Conservation (phyloP, 2,113 vertebrate genomes). For the Epinephelus lanceolatus region DNA sequence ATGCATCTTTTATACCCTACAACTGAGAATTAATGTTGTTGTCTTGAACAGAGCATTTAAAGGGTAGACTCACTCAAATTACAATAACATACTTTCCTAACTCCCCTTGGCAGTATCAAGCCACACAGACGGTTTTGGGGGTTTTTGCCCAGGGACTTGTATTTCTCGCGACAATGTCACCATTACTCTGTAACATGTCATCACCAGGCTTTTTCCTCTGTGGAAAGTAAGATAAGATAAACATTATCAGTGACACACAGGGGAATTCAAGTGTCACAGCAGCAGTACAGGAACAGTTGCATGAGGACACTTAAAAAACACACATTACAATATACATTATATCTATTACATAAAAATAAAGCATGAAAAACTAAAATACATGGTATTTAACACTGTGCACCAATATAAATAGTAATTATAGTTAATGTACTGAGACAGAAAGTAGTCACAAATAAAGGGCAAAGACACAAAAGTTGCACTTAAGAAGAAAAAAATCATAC, state of each 20-base stretch:
- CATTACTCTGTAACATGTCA: background rate
- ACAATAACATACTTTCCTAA: background rate
- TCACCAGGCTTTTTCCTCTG: background rate
- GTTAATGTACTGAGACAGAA: background rate
- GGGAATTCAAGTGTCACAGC: background rate
- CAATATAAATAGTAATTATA: background rate
- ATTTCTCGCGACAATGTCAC: background rate
- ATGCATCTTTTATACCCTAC: conserved; percentile 31
- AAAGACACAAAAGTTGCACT: background rate
- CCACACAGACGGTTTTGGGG: background rate
- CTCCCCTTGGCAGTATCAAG: background rate
- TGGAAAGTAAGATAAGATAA: background rate
- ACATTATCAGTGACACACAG: background rate
- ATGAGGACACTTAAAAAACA: background rate
- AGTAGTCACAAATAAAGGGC: background rate
- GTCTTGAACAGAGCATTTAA: conserved; percentile 27
- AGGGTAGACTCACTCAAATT: background rate
- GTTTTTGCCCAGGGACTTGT: background rate
- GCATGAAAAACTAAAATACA: background rate
- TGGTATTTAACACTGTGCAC: background rate
- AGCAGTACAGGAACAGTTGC: background rate
- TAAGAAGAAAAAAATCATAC: too few relatives aligned
- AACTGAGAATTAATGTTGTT: conserved; percentile 16
- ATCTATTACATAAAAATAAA: too few relatives aligned
- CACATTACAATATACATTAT: too few relatives aligned